Evolutionary conservation across 2,888 invertebrate genomes (phyloP), one percentile per base, ranked within the genome.

Genomic region (Temnothorax rugatulus): DNA sequence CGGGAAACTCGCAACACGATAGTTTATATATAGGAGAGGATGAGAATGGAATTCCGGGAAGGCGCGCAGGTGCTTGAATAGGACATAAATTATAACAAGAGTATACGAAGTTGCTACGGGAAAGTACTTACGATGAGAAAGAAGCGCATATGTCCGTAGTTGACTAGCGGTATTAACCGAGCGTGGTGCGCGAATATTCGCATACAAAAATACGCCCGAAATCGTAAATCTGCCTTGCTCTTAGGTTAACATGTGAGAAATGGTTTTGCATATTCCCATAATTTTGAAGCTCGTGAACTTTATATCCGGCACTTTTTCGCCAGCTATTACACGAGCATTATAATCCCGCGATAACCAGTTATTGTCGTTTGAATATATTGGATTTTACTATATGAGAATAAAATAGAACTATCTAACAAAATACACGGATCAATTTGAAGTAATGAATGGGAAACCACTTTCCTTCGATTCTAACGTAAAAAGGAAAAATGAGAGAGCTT

Each of bases 181-280:
- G 59, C 50, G 61, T 52, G 57, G 47, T 38, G 21, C n/a, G 59
- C 61, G 77, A 75, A 85, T 84, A 82, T 75, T 64, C 77, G 77
- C 69, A 81, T 77, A 82, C 75, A 86, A 88, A 89, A 88, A 85
- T 89, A 86, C 66, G 76, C 66, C 21, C 38, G 71, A 79, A 87
- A 89, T 81, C 85, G 74, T 89, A 89, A 89, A 89, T 89, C 86
- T 76, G 81, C 63, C 52, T 59, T 63, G 69, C 54, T 83, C 85
- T 85, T 88, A 83, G 85, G 82, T 83, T 83, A 86, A 86, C 76
- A 85, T 64, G 74, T 69, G 81, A 66, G 74, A 85, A 89, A 86
- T 81, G 64, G 81, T 81, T 89, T 86, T 84, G 61, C 82, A 47
- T 75, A 63, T 73, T 59, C 25, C 8, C 59, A 50, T 59, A 59